Evolutionary conservation across 2,888 invertebrate genomes (phyloP), one percentile per base, ranked within the genome.

Genomic region (Agrotis ipsilon): DNA sequence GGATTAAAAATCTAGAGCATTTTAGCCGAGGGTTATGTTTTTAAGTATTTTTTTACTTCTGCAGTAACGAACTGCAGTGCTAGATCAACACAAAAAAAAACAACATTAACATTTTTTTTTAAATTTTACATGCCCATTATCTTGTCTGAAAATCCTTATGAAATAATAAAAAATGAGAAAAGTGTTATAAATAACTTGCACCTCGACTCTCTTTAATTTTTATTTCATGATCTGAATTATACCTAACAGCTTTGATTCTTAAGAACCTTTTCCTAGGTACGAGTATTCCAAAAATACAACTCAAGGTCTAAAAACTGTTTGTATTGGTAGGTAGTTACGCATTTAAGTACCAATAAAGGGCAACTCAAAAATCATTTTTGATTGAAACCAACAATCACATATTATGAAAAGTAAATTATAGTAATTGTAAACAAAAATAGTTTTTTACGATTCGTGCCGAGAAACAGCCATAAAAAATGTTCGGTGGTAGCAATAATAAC

Each of bases 401-500:
- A 68, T 57, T 62, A 70, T 27, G 54, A 62, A 65, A 62, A 67
- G 62, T 51, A 75, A 78, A 84, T 73, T 75, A 78, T 63, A 71
- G 69, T 76, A 78, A 75, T 82, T 80, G 72, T 78, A 68, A 75
- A 80, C 69, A 80, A 84, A 84, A 84, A 83, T 78, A 78, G 70
- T 78, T 80, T 79, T 72, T 84, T 84, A 80, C 58, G 80, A 70
- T 68, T 69, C 78, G 66, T 63, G 75, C 70, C 72, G 64, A 75
- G 71, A 72, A 82, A 71, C 72, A 57, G 66, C 32, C 72, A 74
- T 84, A 85, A 85, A 82, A 75, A 75, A 78, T 80, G 62, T 70
- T 80, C 68, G 55, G 59, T 80, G 79, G 82, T 72, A 78, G 80
- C 86, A 83, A 85, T 89, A 89, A 89, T 86, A 88, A 89, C 87